A percentile compares a stretch with the other conserved stretches of the same genome.
These are phyloP conservation scores for Atlantisia rogersi DNA, from an alignment of 2,113 vertebrate species.

Conservation along the genomic window DNA sequence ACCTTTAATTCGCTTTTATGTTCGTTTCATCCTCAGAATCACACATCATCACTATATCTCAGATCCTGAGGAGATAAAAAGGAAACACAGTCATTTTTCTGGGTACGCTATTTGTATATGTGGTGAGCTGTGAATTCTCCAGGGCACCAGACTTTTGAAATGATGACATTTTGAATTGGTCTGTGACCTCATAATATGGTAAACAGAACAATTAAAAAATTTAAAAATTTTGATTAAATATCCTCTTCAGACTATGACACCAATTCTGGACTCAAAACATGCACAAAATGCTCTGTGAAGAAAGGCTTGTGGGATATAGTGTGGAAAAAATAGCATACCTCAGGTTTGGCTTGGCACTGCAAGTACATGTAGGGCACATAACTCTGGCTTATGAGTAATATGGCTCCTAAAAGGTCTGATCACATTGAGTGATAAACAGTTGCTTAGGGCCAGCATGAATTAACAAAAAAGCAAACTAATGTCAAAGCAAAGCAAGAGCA, in stretches of 20 bases:
- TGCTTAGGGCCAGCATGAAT: constrained; percentile 19
- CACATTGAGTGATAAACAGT: not conserved
- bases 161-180: not conserved
- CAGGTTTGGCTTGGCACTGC: not conserved
- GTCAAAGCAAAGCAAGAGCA: constrained; percentile 6
- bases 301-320: not conserved
- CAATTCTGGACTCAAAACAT: not conserved
- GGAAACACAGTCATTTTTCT: not conserved
- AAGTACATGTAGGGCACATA: not conserved
- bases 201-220: not conserved
- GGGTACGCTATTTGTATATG: not conserved
- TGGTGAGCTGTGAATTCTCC: not conserved
- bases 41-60: not conserved
- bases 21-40: not conserved
- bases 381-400: not conserved
- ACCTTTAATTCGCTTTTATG: not conserved
- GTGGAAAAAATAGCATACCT: not conserved
- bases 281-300: not conserved
- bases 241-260: not conserved
- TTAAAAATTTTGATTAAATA: not conserved
- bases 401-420: not conserved
- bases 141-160: not conserved
- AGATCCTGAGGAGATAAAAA: not conserved
- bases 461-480: not conserved
- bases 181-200: not conserved